Evolutionary conservation across 2,888 invertebrate genomes (phyloP).

Genomic region (Eristalis intricaria): DNA sequence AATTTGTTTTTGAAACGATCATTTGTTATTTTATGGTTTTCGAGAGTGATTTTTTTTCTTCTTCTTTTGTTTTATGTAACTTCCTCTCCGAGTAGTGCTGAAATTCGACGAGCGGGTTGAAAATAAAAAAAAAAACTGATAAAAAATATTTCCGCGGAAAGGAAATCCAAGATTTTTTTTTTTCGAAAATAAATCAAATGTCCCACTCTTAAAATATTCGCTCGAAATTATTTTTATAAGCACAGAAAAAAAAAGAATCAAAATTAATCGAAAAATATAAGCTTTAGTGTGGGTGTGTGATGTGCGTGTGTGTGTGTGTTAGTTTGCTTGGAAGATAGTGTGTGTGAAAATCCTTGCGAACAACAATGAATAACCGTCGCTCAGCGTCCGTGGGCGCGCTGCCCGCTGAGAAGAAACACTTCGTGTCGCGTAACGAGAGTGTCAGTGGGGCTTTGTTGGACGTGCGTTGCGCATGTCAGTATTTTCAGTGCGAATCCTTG

Average conservation of each 20-base stretch:
- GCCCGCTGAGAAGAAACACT: constrained; percentile 84
- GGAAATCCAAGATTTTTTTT: constrained; percentile 15
- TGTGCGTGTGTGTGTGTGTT: constrained; percentile 32
- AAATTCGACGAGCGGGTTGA: not conserved
- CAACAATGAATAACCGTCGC: constrained; percentile 82
- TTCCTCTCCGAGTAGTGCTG: not conserved
- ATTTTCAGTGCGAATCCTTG: constrained; percentile 90
- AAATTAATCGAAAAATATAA: not conserved
- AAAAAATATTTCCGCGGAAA: constrained; percentile 10
- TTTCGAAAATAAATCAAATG: constrained; percentile 76
- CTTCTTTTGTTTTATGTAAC: not conserved
- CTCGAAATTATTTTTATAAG: constrained; percentile 13
- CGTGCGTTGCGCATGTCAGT: constrained; percentile 93
- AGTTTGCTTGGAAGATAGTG: constrained; percentile 35
- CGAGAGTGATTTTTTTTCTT: not conserved
- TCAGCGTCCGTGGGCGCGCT: constrained; percentile 87
- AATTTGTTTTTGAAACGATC: constrained; percentile 3
- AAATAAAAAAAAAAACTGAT: not conserved
- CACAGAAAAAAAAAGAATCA: not conserved
- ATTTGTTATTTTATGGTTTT: constrained; percentile 26
- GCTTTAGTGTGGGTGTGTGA: constrained; percentile 39
- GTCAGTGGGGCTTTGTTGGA: constrained; percentile 88
- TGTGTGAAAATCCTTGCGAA: constrained; percentile 19
- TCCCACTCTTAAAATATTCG: constrained; percentile 75
- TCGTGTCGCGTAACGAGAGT: constrained; percentile 88